Percentiles rank a stretch among this genome's conserved stretches.
Conservation (phyloP, 1,140 invertebrate species). For the Aradophagus sp. region DNA sequence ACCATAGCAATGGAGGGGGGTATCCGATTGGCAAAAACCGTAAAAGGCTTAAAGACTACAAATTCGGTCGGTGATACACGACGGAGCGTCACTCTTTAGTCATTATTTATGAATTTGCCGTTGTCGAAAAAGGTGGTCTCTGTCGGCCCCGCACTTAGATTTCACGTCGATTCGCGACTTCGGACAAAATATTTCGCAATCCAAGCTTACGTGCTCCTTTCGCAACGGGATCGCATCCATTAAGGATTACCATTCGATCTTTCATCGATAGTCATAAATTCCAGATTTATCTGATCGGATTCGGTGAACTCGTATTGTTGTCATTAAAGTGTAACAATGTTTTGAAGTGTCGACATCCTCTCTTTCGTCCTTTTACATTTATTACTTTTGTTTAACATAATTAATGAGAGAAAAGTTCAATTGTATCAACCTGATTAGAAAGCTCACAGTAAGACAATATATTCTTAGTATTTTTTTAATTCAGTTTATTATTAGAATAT, state of each 20-base stretch:
- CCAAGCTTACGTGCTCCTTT: constrained; percentile 38
- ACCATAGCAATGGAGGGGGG: not conserved
- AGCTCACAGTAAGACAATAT: too few relatives aligned
- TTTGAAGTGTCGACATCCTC: too few relatives aligned
- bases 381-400: too few relatives aligned
- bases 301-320: constrained; percentile 5
- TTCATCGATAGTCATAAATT: constrained; percentile 34
- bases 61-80: constrained; percentile 63
- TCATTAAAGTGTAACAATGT: too few relatives aligned
- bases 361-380: too few relatives aligned
- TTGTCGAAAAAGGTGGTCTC: constrained; percentile 58
- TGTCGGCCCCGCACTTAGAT: constrained; percentile 52
- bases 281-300: constrained; percentile 19
- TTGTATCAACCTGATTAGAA: too few relatives aligned
- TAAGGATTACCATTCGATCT: constrained; percentile 26
- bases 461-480: too few relatives aligned
- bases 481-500: too few relatives aligned
- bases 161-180: constrained; percentile 61
- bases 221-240: constrained; percentile 31
- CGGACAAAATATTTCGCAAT: constrained; percentile 65
- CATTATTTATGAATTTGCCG: constrained; percentile 70
- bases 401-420: too few relatives aligned
- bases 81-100: constrained; percentile 60
- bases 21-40: constrained; percentile 61
- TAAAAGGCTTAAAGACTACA: constrained; percentile 69